phyloP scores from a whole-genome alignment of 2,113 vertebrate species.

The Phoxinus phoxinus region DNA sequence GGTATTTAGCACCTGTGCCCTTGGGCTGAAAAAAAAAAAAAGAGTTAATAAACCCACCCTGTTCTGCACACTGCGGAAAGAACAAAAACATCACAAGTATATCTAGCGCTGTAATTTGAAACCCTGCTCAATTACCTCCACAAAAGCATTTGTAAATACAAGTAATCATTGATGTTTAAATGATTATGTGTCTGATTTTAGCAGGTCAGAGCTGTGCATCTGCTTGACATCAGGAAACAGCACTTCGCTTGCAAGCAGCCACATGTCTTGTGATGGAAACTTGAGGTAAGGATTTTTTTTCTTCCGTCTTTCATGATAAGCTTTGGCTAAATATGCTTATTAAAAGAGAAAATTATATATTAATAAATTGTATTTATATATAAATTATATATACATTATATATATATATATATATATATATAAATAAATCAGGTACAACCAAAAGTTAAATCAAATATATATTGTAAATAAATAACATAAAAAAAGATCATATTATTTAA shows the following conservation, averaged over 20 bases:
- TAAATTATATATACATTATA: too few relatives aligned
- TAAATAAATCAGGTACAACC: too few relatives aligned
- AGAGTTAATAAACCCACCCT: not conserved
- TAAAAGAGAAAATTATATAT: not conserved
- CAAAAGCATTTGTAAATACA: conserved; percentile 14
- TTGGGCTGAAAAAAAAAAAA: not conserved
- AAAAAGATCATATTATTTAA: too few relatives aligned
- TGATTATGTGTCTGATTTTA: conserved; percentile 34
- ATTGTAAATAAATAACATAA: too few relatives aligned
- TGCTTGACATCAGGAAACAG: conserved; percentile 18
- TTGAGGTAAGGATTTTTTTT: not conserved
- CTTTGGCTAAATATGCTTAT: not conserved
- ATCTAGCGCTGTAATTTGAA: conserved; percentile 1
- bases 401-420: too few relatives aligned
- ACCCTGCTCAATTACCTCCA: conserved; percentile 3
- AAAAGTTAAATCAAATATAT: too few relatives aligned
- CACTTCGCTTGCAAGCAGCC: conserved; percentile 10
- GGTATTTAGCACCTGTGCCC: conserved; percentile 35
- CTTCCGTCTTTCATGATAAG: not conserved
- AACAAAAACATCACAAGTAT: not conserved
- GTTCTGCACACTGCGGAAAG: not conserved
- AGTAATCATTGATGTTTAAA: conserved; percentile 26
- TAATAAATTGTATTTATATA: too few relatives aligned
- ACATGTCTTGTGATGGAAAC: conserved; percentile 21
- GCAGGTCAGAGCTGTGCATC: not conserved